Evolutionary conservation across 2,797 vertebrate genomes (phyloP), one percentile per base, ranked within the genome.

Genomic region (Nannoperca obscura): DNA sequence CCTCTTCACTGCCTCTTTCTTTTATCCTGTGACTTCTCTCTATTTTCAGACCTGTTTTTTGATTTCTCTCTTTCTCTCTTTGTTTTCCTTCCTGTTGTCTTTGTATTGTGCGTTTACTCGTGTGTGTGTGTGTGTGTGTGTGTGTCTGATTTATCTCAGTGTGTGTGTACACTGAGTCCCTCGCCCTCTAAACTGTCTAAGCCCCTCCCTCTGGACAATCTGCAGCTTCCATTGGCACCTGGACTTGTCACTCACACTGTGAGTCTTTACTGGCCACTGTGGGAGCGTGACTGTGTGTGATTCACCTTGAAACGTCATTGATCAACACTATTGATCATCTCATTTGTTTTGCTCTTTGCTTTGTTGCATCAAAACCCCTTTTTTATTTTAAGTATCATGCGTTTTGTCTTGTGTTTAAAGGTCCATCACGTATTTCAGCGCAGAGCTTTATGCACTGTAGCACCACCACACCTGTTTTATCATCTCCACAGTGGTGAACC

Each of bases 131-230:
- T 97, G 97, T 91, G 34, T 71, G 49, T 91, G 84, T 93, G 85
- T 86, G 85, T 89, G 47, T 83, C 32, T 90, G 72, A 90, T 84
- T 24, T 92, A 82, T 68, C 64, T 94, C 94, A 99, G 98, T 99
- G 96, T 96, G 96, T 98, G 93, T 97, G 97, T 91, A 98, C 97
- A 91, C 94, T 98, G 93, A 97, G 97, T 95, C 97, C 98, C 84
- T 96, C 97, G 94, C 96, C 97, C 90, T 97, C 96, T 96, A 97
- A 98, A 96, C 96, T 95, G 92, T 93, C 96, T 95, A 95, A 96
- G 95, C 95, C 97, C 91, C 94, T 97, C 95, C 96, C 97, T 91
- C 96, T 94, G 94, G 96, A 98, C 93, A 98, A 95, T 93, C 95
- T 98, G 96, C 98, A 96, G 95, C 97, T 98, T 86, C 97, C 97